Conservation (phyloP, 1,140 invertebrate species). For the Neoseiulus cucumeris region DNA sequence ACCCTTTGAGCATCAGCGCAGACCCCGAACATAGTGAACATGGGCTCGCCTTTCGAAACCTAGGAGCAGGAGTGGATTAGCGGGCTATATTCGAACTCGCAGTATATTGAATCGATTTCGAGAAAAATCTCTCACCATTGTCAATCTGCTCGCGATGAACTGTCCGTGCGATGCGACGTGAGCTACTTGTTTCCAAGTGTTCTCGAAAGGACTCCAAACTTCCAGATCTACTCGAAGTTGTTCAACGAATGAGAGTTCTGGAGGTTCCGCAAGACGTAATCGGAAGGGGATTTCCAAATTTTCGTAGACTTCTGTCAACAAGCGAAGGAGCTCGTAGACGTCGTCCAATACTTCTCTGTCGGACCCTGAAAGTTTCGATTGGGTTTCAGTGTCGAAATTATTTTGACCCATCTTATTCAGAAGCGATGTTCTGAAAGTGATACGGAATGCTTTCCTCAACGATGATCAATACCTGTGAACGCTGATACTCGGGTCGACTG, state of each 20-base stretch:
- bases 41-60: not conserved
- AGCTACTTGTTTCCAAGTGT: not conserved
- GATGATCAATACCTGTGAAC: not conserved
- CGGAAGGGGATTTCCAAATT: not conserved
- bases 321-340: not conserved
- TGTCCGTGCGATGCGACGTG: conserved; percentile 4
- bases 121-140: not conserved
- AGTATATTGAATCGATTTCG: too few species aligned
- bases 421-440: too few species aligned
- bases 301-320: not conserved
- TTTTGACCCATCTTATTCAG: too few species aligned
- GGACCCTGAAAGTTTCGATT: conserved; percentile 5
- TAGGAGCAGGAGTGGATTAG: not conserved
- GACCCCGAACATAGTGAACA: conserved; percentile 1
- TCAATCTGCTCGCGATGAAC: not conserved
- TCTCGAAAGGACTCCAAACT: not conserved
- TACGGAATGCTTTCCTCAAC: too few species aligned
- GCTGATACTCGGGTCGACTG: not conserved
- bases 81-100: too few species aligned
- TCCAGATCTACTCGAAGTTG: not conserved
- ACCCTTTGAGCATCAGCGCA: conserved; percentile 3
- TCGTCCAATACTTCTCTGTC: not conserved
- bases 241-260: not conserved
- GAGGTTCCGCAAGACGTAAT: not conserved
- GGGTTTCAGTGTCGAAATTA: too few species aligned